Conservation (phyloP, 2,113 vertebrate genomes). For the Triplophysa dalaica region DNA sequence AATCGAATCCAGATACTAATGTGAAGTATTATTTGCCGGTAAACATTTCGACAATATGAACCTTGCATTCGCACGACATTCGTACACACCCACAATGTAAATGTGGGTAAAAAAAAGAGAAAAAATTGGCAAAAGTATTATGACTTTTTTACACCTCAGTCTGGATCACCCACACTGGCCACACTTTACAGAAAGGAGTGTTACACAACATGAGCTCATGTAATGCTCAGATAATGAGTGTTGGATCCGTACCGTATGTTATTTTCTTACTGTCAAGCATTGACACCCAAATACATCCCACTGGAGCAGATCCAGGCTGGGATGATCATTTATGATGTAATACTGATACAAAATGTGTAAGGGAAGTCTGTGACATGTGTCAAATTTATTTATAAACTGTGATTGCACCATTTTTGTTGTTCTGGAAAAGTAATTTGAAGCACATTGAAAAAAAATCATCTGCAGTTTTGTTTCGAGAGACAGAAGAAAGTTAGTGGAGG, state of each 20-base stretch:
- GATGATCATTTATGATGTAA: slow-evolving; percentile 20
- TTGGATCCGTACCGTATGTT: slow-evolving; percentile 1
- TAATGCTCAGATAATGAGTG: slow-evolving; percentile 30
- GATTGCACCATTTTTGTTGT: neutral
- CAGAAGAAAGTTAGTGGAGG: no score
- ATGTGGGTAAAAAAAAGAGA: neutral
- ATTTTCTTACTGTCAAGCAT: slow-evolving; percentile 14
- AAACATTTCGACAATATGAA: neutral
- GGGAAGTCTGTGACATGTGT: neutral
- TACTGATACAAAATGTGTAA: neutral
- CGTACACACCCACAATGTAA: neutral
- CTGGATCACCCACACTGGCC: slow-evolving; percentile 14
- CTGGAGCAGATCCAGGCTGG: neutral
- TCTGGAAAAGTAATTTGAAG: neutral
- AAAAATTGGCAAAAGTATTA: neutral
- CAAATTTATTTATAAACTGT: slow-evolving; percentile 2
- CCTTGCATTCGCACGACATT: neutral
- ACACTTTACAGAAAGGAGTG: slow-evolving; percentile 15
- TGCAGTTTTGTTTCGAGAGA: no score
- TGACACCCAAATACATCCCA: slow-evolving; percentile 17
- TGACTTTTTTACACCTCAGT: slow-evolving; percentile 5
- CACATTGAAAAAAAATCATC: neutral
- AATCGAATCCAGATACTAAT: neutral
- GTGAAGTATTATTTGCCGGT: neutral
- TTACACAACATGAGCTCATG: slow-evolving; percentile 29